A percentile compares a stretch with the other conserved stretches of the same genome.
These are phyloP conservation scores for Hippoglossus hippoglossus DNA, from an alignment of 2,797 vertebrate species.

Conservation along the genomic window DNA sequence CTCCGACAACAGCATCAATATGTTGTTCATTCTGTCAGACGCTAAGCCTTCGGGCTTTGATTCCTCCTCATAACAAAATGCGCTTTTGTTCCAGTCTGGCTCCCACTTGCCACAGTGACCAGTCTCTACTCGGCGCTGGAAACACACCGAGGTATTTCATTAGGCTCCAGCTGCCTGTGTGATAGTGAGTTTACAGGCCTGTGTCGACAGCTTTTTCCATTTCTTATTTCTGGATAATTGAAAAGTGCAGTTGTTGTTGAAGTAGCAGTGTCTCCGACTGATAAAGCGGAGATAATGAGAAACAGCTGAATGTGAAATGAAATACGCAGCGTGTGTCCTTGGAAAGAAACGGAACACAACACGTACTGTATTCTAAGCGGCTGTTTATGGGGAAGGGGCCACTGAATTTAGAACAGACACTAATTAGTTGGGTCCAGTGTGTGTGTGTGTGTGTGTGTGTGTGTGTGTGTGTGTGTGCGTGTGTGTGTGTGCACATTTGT, in stretches of 20 bases:
- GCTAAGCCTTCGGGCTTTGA: not conserved
- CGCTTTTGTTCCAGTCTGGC: not conserved
- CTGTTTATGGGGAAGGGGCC: not conserved
- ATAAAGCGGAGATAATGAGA: slow-evolving; percentile 19
- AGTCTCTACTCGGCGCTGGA: not conserved
- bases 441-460: not conserved
- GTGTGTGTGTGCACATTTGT: not conserved
- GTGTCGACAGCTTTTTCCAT: not conserved
- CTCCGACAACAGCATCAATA: not conserved
- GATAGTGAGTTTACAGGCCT: not conserved
- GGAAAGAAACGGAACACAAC: slow-evolving; percentile 4
- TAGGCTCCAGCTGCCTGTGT: not conserved
- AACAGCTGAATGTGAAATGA: not conserved
- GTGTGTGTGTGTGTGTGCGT: slow-evolving; percentile 5
- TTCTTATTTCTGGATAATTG: slow-evolving; percentile 6
- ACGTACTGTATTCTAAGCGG: not conserved
- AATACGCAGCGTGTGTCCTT: slow-evolving; percentile 28
- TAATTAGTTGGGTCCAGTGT: slow-evolving; percentile 21
- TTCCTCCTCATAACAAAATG: not conserved
- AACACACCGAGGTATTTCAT: not conserved
- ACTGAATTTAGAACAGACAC: slow-evolving; percentile 19
- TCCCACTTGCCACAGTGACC: not conserved
- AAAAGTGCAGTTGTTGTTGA: not conserved
- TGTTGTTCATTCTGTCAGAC: not conserved
- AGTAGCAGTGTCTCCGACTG: not conserved